Evolutionary conservation across 2,797 vertebrate genomes (phyloP), one percentile per base, ranked within the genome.

Genomic region (Lindbergichthys nudifrons): DNA sequence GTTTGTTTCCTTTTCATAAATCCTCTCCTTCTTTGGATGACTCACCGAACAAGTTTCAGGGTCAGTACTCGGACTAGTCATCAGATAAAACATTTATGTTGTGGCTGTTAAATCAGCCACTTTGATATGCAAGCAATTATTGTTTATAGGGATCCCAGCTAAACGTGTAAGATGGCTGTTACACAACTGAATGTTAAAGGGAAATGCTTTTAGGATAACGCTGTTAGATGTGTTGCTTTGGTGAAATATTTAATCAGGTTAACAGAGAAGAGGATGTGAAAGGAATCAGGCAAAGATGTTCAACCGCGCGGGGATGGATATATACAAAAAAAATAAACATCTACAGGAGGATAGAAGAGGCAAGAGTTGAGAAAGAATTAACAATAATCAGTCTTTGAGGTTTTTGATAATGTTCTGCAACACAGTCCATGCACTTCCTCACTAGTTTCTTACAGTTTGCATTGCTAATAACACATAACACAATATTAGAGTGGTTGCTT

Each of bases 271-370:
- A 85, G 65, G 83, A 87, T 56, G 57, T 56, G 52, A 86, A 88
- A 89, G 85, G 81, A 87, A 86, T 79, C 77, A 88, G 67, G 48
- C 65, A 70, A 83, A 88, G 77, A 88, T 82, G 79, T 58, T 83
- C 36, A 52, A 74, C 73, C 59, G 70, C 45, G 3, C 15, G 18
- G 41, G 59, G 70, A 70, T 57, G 59, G 15, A 81, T 21, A 52
- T 64, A 58, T 54, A 61, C 62, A 9, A 43, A 23, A 58, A 10
- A 13, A 53, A 23, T 0, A 19, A 19, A 36, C 32, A 43, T 23
- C 42, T 52, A 57, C 12, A 73, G 43, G 65, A 81, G 71, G 57
- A 80, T 41, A 84, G 57, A 71, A 80, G 52, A 83, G 48, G 21
- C 59, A 79, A 70, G 50, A 83, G 51, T 59, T 67, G 51, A 80